These are phyloP conservation scores for Rhodinocichla rosea DNA, from an alignment of 2,113 vertebrate species.

Conservation along the genomic window DNA sequence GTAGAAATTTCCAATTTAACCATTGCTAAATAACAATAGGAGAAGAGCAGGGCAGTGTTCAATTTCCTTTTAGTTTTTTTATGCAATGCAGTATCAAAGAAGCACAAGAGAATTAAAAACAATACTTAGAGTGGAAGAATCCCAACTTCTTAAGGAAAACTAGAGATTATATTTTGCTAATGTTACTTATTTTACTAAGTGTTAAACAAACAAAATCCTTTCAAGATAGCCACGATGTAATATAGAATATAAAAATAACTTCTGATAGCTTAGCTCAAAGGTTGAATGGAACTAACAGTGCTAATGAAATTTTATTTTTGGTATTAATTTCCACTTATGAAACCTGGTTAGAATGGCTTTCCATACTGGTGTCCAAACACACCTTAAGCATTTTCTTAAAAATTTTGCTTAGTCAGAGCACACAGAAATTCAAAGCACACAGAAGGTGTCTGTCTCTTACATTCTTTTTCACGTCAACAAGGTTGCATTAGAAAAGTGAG, in stretches of 20 bases:
- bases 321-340: background rate
- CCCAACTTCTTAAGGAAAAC: background rate
- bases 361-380: background rate
- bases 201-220: background rate
- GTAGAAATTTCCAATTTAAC: background rate
- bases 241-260: background rate
- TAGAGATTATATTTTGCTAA: background rate
- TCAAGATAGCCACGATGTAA: background rate
- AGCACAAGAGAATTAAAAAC: conserved; percentile 52
- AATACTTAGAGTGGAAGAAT: background rate
- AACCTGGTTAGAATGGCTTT: background rate
- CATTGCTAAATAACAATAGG: background rate
- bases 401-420: background rate
- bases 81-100: background rate
- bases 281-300: background rate
- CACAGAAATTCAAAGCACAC: background rate
- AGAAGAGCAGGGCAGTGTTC: background rate
- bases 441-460: background rate
- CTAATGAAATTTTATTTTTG: background rate
- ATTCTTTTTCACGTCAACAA: background rate
- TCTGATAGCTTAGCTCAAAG: background rate
- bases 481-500: background rate
- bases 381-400: background rate
- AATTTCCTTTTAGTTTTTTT: background rate
- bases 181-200: background rate